phyloP scores from a whole-genome alignment of 2,888 invertebrate species.

The Cheilosia impressa region DNA sequence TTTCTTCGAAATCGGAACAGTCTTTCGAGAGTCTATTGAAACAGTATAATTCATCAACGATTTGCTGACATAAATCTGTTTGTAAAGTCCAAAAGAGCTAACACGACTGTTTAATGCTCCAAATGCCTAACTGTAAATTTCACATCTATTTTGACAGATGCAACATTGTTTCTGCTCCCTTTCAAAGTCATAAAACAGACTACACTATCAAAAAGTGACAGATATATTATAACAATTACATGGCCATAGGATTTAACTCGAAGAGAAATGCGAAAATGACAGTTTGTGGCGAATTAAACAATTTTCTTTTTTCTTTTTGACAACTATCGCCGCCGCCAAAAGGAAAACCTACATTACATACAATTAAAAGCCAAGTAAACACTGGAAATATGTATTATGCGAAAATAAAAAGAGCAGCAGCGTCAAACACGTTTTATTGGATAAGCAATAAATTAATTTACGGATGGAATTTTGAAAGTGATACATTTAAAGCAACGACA shows the following conservation, averaged over 20 bases:
- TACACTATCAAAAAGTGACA: not conserved
- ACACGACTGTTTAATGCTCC: too few species aligned
- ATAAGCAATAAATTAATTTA: conserved; percentile 66
- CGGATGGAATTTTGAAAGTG: conserved; percentile 66
- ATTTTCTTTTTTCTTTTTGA: not conserved
- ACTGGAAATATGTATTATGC: not conserved
- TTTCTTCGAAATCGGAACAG: too few species aligned
- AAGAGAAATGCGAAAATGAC: conserved; percentile 3
- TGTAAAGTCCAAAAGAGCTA: too few species aligned
- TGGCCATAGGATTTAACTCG: not conserved
- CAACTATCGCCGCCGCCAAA: not conserved
- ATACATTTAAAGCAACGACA: conserved; percentile 50
- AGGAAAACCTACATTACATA: not conserved
- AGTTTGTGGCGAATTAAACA: not conserved
- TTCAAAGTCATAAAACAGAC: not conserved
- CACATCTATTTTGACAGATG: too few species aligned
- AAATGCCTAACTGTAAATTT: too few species aligned
- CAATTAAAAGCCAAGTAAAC: conserved; percentile 5
- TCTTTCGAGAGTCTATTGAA: too few species aligned
- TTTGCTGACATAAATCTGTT: too few species aligned
- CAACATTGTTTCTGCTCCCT: not conserved
- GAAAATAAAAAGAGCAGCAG: not conserved
- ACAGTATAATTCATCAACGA: too few species aligned
- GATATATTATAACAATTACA: not conserved
- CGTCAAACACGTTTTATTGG: conserved; percentile 47